Base-by-base conservation (phyloP, 1,140 invertebrate genomes). In the Parapsyche elsis region DNA sequence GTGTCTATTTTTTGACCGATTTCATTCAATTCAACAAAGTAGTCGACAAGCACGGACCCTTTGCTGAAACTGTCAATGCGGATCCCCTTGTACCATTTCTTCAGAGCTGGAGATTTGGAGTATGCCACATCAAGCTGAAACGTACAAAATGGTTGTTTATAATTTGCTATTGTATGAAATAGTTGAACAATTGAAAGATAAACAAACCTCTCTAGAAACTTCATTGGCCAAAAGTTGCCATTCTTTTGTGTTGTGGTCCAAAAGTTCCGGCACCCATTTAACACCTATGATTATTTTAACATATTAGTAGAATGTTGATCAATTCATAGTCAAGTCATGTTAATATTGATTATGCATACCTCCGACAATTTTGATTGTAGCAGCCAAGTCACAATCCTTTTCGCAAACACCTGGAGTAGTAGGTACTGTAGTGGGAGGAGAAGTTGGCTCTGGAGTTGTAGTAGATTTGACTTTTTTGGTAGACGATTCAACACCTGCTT, bases 1-100 rank as follows among this genome's bases (percentile, higher is more conserved):
- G 95, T 96, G 84, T 95, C 92, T n/a, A 97, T 90, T 85, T 91
- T 92, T 79, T 92, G 90, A n/a, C 92, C 91, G 1, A 96, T 88
- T 83, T 96, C 93, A 79, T 92, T 92, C 67, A 97, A 85, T 87
- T 96, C 94, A 4, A 97, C 92, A 81, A 96, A 94, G 85, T 96
- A 97, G 85, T 97, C 95, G 0, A 96, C 96, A 10, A 97, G 86
- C n/a, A 97, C 93, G 82, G 95, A 96, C 78, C 95, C 95, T 86
- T 94, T 90, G 85, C 94, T 95, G 87, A 97, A 97, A 67, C 94
- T 93, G 86, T 97, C 96, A 76, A 97, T 96, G 76, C 94, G 92
- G 73, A 97, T 92, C 83, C 93, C 93, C 84, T 94, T 95, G 86
- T 94, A 96, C 94, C 94, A 96, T 83, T 93, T 93, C 70, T 90